Percentiles rank a stretch among this genome's conserved stretches.
These are phyloP conservation scores for Redunca redunca DNA, from an alignment of 2,113 vertebrate genomes.

Conservation along the genomic window DNA sequence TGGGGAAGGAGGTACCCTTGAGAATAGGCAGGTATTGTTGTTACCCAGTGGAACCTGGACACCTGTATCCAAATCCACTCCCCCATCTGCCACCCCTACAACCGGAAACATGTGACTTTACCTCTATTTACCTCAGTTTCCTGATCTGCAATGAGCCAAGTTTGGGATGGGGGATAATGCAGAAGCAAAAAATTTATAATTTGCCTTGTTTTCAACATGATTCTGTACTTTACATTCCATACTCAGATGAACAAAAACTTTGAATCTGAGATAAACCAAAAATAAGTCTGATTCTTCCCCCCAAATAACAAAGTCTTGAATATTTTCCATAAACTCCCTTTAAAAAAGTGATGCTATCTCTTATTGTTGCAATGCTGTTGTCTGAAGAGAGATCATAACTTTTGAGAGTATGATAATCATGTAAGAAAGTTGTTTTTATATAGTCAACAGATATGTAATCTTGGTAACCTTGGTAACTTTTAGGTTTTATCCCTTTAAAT, in stretches of 20 bases:
- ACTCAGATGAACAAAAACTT: neutral
- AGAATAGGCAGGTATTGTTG: accelerated
- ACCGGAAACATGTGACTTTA: neutral
- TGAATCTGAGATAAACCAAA: neutral
- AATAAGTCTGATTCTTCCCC: neutral
- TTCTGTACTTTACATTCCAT: neutral
- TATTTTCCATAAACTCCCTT: neutral
- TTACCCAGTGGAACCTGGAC: neutral
- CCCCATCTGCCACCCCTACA: neutral
- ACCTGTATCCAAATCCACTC: neutral
- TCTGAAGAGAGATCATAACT: neutral
- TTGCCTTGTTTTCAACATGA: neutral
- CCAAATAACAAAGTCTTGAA: neutral
- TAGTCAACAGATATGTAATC: neutral
- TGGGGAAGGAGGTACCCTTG: neutral
- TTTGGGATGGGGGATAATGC: neutral
- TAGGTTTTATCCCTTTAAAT: neutral
- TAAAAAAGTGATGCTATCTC: neutral
- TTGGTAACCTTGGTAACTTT: neutral
- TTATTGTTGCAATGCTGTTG: neutral
- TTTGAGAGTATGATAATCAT: neutral
- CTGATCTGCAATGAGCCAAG: neutral
- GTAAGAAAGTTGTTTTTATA: neutral
- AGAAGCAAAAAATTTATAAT: neutral
- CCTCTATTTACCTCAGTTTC: neutral